These are phyloP conservation scores for Paralvinella palmiformis DNA, from an alignment of 1,140 invertebrate genomes.

Conservation along the genomic window DNA sequence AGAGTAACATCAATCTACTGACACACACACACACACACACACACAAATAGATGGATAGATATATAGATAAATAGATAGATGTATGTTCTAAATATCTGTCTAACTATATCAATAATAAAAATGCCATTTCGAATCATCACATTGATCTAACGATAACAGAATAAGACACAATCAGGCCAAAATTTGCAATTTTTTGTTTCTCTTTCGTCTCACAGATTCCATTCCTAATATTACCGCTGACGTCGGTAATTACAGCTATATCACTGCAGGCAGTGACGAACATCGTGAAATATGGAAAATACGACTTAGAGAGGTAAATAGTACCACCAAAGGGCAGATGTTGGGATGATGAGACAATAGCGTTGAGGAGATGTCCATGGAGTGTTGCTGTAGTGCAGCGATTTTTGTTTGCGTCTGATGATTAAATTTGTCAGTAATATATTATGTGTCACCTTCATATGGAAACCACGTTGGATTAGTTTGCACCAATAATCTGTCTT, in stretches of 20 bases:
- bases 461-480: too few relatives aligned
- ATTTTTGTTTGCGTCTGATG: not conserved
- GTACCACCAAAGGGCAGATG: too few relatives aligned
- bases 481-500: too few relatives aligned
- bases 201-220: too few relatives aligned
- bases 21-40: too few relatives aligned
- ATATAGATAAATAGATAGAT: too few relatives aligned
- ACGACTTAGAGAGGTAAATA: constrained; percentile 17
- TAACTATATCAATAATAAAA: not conserved
- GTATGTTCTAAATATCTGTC: not conserved
- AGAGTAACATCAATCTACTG: not conserved
- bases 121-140: not conserved
- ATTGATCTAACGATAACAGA: not conserved
- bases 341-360: not conserved
- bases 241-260: not conserved
- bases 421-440: not conserved
- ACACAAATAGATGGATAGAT: too few relatives aligned
- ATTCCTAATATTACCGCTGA: too few relatives aligned
- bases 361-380: not conserved
- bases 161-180: not conserved
- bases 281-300: constrained; percentile 19
- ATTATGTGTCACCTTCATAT: too few relatives aligned
- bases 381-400: not conserved
- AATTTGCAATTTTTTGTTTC: not conserved
- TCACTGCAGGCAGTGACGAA: constrained; percentile 15